Conservation (phyloP, 1,140 invertebrate species). For the Hermetia illucens region DNA sequence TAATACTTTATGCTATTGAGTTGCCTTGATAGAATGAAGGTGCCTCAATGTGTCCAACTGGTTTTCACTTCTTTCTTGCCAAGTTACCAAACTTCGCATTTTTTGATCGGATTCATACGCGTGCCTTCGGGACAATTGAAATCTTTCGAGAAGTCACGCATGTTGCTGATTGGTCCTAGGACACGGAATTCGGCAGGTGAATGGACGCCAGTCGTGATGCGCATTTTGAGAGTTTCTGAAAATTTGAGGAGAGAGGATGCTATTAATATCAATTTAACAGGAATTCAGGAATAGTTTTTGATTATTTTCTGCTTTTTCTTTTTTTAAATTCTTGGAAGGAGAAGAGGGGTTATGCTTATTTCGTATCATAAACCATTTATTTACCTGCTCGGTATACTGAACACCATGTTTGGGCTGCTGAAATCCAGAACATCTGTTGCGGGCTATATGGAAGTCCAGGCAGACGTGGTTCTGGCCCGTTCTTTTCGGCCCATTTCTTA, state of each 20-base stretch:
- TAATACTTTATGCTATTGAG: no score
- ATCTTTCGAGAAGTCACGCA: constrained; percentile 71
- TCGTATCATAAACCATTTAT: no score
- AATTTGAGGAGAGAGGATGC: not conserved
- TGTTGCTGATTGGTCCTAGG: constrained; percentile 77
- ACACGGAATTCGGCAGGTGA: constrained; percentile 73
- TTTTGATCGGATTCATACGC: constrained; percentile 76
- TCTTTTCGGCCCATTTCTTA: constrained; percentile 47
- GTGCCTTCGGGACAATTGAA: constrained; percentile 72
- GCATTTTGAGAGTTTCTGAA: constrained; percentile 54
- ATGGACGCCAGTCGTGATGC: constrained; percentile 61
- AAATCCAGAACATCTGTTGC: constrained; percentile 59
- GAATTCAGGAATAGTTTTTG: no score
- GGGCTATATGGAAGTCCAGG: constrained; percentile 52
- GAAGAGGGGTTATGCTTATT: no score
- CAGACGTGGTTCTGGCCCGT: constrained; percentile 47
- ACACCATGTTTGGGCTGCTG: constrained; percentile 45
- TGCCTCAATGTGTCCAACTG: not conserved
- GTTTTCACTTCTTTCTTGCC: not conserved
- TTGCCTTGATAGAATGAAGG: no score
- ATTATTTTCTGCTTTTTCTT: no score
- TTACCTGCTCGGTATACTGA: constrained; percentile 35
- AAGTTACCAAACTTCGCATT: constrained; percentile 71
- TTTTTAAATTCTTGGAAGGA: no score
- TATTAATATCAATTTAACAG: not conserved